These are phyloP conservation scores for Speoplatyrhinus poulsoni DNA, from an alignment of 2,113 vertebrate species.

Conservation along the genomic window DNA sequence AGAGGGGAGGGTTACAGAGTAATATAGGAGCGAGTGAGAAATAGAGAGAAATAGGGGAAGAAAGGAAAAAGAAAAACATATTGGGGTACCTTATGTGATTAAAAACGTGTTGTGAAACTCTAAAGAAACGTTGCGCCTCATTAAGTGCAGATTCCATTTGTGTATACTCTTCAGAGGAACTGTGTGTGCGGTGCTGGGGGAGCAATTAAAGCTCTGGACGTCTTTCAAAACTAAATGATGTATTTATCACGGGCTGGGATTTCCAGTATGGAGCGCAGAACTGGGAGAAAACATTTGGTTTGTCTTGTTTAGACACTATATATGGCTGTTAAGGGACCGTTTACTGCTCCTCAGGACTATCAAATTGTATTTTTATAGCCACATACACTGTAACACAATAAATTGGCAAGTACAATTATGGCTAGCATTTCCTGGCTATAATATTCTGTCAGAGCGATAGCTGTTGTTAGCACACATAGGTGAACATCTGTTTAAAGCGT, in stretches of 20 bases:
- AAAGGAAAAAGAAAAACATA: constrained; percentile 18
- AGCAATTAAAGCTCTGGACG: constrained; percentile 47
- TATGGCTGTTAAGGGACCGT: constrained; percentile 18
- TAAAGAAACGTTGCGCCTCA: constrained; percentile 67
- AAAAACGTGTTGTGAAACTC: constrained; percentile 53
- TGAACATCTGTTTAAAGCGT: constrained; percentile 16
- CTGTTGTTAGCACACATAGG: background rate
- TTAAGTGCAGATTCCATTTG: constrained; percentile 63
- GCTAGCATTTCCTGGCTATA: background rate
- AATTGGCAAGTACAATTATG: constrained; percentile 4
- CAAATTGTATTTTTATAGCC: background rate
- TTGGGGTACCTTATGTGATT: constrained; percentile 30
- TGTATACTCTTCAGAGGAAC: constrained; percentile 61
- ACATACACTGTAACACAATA: background rate
- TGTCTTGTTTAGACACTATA: constrained; percentile 31
- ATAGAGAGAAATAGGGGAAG: constrained; percentile 35
- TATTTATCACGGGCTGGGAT: constrained; percentile 60
- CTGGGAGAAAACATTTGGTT: constrained; percentile 23
- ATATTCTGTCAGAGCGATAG: background rate
- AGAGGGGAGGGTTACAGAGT: constrained; percentile 4
- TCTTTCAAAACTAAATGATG: constrained; percentile 61
- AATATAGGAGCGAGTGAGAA: background rate
- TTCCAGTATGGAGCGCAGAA: constrained; percentile 51
- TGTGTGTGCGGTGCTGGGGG: constrained; percentile 29
- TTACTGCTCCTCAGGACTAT: constrained; percentile 11